These are phyloP conservation scores for Cnemophilus loriae DNA, from an alignment of 2,113 vertebrate species.

Conservation along the genomic window DNA sequence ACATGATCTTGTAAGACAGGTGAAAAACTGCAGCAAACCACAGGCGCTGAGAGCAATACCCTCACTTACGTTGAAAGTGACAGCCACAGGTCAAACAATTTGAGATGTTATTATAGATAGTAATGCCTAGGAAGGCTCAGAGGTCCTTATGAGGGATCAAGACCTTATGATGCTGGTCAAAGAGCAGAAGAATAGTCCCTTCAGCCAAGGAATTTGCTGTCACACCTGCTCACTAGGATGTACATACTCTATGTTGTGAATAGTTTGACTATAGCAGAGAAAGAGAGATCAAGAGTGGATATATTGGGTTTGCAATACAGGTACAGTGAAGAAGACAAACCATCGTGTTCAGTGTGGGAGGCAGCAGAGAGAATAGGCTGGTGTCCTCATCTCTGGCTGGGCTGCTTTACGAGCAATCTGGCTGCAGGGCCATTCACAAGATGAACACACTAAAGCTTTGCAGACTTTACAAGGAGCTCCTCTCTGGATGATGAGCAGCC, in stretches of 20 bases:
- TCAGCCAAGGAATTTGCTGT: neutral
- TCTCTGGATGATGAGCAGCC: neutral
- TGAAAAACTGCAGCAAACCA: neutral
- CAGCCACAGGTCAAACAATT: neutral
- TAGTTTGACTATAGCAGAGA: neutral
- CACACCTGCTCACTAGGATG: neutral
- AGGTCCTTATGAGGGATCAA: neutral
- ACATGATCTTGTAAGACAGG: neutral
- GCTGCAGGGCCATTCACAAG: neutral
- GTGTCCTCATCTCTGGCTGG: neutral
- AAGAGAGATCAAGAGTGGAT: neutral
- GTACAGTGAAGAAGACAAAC: neutral
- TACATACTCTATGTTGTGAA: neutral
- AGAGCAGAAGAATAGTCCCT: neutral
- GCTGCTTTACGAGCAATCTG: neutral
- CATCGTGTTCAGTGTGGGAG: neutral
- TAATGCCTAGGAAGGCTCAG: neutral
- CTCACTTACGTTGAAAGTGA: neutral
- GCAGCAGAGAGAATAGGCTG: neutral
- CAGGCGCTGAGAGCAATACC: neutral
- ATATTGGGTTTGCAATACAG: neutral
- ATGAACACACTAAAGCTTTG: neutral
- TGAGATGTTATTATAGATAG: neutral
- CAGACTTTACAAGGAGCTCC: neutral
- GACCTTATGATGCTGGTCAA: neutral